phyloP scores from a whole-genome alignment of 2,113 vertebrate genomes.

The Pteropus alecto region DNA sequence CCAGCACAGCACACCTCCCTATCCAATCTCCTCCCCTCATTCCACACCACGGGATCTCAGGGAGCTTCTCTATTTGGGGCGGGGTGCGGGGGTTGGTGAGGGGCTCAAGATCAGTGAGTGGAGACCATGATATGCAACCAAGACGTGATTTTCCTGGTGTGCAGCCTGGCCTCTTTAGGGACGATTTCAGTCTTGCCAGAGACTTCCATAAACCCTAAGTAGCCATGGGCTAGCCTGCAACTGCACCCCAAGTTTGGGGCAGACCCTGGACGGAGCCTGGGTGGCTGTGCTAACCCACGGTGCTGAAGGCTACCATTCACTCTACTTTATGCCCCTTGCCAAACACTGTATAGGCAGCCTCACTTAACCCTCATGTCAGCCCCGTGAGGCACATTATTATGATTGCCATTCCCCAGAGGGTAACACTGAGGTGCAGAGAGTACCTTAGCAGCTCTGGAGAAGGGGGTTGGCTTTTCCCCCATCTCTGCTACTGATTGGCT shows the following conservation, averaged over 20 bases:
- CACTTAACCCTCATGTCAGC: background rate
- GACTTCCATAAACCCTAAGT: background rate
- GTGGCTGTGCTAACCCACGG: background rate
- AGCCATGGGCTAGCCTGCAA: background rate
- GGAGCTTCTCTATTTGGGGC: background rate
- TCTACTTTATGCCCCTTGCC: background rate
- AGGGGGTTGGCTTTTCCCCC: background rate
- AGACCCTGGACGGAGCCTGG: background rate
- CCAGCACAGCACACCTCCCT: background rate
- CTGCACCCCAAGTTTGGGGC: background rate
- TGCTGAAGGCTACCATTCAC: background rate
- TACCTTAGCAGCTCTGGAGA: background rate
- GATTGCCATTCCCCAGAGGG: background rate
- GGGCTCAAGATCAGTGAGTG: background rate
- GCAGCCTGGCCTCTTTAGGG: background rate
- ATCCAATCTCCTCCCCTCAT: background rate
- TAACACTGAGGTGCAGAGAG: background rate
- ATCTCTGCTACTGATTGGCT: background rate
- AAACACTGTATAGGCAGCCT: accelerated
- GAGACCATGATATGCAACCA: background rate
- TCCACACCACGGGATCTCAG: background rate
- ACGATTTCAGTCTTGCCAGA: background rate
- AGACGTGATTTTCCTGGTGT: background rate
- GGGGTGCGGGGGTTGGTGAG: background rate
- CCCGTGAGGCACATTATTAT: accelerated